Evolutionary conservation across 2,113 vertebrate species (phyloP), one percentile per base, ranked within the genome.

Genomic region (Reinhardtius hippoglossoides): DNA sequence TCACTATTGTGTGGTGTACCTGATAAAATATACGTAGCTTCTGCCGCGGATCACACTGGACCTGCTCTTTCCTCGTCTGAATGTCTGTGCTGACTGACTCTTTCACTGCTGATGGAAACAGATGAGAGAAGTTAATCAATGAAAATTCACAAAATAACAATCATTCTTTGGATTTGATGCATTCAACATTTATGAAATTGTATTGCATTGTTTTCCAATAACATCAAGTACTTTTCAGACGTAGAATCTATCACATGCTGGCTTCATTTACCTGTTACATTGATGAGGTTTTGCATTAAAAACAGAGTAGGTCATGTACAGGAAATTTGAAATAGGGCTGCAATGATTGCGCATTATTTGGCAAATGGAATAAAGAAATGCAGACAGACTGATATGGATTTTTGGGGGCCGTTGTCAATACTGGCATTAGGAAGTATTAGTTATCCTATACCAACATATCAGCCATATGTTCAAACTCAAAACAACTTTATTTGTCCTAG

Each of bases 11-110:
- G 58, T 61, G 5, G 67, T 69, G 48, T 90, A 99, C 98, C 98
- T 99, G 98, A 91, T 99, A 99, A 96, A 99, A 99, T 94, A 99
- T 98, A 85, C 97, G 93, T 81, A 99, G 92, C 83, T 99, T 99
- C 89, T 99, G 97, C 18, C 97, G 94, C 23, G 96, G 97, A 85
- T 99, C 98, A 92, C 94, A 96, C 72, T 93, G 93, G 82, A 96
- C 89, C 89, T 97, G 96, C 88, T 99, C 98, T 94, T 95, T 97
- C 85, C 95, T 97, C 77, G 95, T 94, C 76, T 98, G 97, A 78
- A 97, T 91, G 77, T 97, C 97, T 90, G 96, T 90, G 69, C 93
- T 95, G 83, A 97, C 87, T 2, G 97, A 96, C 90, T 99, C 97
- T 92, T 98, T 98, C 89, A 98, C 95, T 94, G 97, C 97, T 97